These are phyloP conservation scores for Sceloporus tristichus DNA, from an alignment of 2,113 vertebrate species.

Conservation along the genomic window DNA sequence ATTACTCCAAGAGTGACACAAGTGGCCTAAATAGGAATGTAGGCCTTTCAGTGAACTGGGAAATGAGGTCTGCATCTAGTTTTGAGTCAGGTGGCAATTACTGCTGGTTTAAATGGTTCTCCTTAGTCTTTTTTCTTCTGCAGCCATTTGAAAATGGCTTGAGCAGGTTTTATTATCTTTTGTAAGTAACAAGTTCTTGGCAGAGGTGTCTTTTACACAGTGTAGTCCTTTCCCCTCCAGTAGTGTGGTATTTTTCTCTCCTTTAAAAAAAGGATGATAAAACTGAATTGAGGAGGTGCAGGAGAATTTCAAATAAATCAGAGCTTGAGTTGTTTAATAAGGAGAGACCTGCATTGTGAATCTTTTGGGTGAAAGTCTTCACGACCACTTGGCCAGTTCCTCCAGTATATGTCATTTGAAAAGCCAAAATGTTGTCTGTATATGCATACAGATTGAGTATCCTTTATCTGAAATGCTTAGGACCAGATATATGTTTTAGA, in stretches of 20 bases:
- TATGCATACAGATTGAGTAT: too few species aligned
- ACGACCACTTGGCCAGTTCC: too few species aligned
- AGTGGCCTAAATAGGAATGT: background rate
- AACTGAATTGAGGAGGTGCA: background rate
- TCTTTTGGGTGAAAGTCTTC: too few species aligned
- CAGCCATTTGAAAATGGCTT: too few species aligned
- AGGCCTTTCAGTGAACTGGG: background rate
- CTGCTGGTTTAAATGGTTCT: background rate
- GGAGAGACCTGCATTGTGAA: background rate
- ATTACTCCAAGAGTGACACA: background rate
- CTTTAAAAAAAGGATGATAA: background rate
- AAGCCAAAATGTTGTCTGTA: too few species aligned
- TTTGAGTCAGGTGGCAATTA: background rate
- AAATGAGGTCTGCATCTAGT: background rate
- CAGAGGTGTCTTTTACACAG: background rate
- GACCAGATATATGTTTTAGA: too few species aligned
- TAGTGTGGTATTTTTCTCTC: background rate
- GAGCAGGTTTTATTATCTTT: background rate
- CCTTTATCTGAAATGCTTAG: too few species aligned
- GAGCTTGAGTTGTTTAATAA: background rate
- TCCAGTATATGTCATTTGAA: too few species aligned
- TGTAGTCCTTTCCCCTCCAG: too few species aligned
- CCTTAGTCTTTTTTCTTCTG: background rate
- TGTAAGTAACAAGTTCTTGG: background rate
- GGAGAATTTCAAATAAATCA: background rate